Base-by-base conservation (phyloP, 92 coral and sea anemone genomes). In the Palythoa grandis region DNA sequence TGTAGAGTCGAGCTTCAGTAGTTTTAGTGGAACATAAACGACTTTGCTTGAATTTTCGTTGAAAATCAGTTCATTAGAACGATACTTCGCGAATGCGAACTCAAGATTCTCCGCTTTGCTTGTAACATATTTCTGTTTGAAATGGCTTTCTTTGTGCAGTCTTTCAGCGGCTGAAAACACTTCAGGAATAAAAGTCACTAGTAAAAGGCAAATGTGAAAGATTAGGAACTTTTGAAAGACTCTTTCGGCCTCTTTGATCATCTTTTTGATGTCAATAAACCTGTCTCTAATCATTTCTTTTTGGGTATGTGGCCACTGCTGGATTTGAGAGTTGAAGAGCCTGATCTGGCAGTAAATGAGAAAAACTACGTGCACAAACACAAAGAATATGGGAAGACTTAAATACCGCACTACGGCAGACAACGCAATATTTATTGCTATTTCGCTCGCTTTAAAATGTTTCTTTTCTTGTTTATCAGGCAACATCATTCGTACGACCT, bases 91-190 rank as follows among this genome's bases (percentile, higher is more conserved):
- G 25, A 52, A 25, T 8, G 68, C 69, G 14, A 29, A 0, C 10
- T 56, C 14, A 3, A 77, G 48, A 25, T 16, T 24, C 22, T 25
- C n/a, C 12, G 82, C 50, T 77, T 77, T 37, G 3, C 72, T 66
- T 20, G 77, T 25, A 0, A 39, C 6, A 20, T 24, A 78, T 23
- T 35, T 86, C 54, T 70, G 37, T 9, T 76, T 4, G 61, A 88
- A 88, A 40, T 85, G 73, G 15, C 91, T 83, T 69, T 91, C 97
- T 6, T 17, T 72, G 63, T 88, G 71, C 25, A 87, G 60, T 20
- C 93, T 83, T 85, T 93, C 97, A 1, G 66, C 77, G 7, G 79
- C 83, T 4, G 95, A 79, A 74, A 93, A 74, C 12, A 92, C 78
- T 16, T 89, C 79, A 0, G 93, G 95, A 11, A 92, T 53, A 25